Conservation (phyloP, 1,140 invertebrate genomes). For the Psilanteris sp. region DNA sequence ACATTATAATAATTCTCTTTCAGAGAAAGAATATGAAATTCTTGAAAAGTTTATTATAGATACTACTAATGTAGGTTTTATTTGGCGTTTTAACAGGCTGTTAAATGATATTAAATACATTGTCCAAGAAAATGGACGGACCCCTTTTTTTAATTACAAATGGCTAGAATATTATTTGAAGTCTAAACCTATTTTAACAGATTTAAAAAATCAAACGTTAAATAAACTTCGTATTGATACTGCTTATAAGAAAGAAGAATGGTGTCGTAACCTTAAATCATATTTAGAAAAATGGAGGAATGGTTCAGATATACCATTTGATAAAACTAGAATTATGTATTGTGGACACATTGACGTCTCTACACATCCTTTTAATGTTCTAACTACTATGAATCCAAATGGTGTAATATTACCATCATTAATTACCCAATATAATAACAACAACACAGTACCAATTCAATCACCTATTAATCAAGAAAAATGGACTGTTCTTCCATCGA, state of each 20-base stretch:
- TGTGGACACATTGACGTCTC: constrained; percentile 12
- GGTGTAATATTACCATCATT: constrained; percentile 15
- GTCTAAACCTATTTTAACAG: constrained; percentile 1
- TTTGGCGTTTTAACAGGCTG: constrained; percentile 1
- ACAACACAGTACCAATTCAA: neutral
- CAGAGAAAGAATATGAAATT: constrained; percentile 1
- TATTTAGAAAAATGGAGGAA: neutral
- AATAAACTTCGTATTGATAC: constrained; percentile 1
- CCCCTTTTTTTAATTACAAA: neutral
- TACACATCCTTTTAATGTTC: constrained; percentile 4
- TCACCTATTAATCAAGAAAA: neutral
- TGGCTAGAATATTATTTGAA: constrained; percentile 19
- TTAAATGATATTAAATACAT: constrained; percentile 14
- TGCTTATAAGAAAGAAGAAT: constrained; percentile 1
- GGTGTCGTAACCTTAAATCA: constrained; percentile 1
- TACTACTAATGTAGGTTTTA: constrained; percentile 8
- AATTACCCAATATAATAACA: neutral
- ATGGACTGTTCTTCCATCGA: constrained; percentile 7
- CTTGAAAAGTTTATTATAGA: constrained; percentile 15
- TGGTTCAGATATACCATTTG: constrained; percentile 11
- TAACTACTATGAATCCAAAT: constrained; percentile 10
- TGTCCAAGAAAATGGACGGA: neutral
- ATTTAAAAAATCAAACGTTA: neutral
- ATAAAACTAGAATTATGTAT: constrained; percentile 8
- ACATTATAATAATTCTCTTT: neutral